Conservation (phyloP, 2,797 vertebrate species). For the Jordanella pulchra region DNA sequence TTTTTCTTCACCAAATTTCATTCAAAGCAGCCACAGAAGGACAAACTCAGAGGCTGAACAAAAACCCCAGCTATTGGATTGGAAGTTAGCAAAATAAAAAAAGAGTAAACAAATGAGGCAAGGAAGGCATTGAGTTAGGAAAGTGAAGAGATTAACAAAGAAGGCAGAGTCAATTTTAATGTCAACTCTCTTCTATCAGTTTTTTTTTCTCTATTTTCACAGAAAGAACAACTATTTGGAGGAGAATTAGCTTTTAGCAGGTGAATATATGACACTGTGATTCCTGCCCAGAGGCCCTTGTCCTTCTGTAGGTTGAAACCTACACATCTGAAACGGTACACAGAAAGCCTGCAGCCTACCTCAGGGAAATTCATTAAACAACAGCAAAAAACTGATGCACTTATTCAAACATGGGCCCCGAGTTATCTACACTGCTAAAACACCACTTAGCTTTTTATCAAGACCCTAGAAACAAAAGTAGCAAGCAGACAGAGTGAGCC, state of each 20-base stretch:
- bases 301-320: constrained; percentile 14
- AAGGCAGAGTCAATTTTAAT: background rate
- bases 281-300: constrained; percentile 4
- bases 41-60: constrained; percentile 41
- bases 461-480: constrained; percentile 1
- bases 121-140: constrained; percentile 44
- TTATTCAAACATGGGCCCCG: background rate
- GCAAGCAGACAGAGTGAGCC: background rate
- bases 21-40: constrained; percentile 61
- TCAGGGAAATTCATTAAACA: constrained; percentile 8
- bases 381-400: background rate
- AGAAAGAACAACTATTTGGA: background rate
- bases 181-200: background rate
- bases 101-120: constrained; percentile 40
- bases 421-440: constrained; percentile 2
- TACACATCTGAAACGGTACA: background rate
- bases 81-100: constrained; percentile 38
- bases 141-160: constrained; percentile 7
- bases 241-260: background rate
- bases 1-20: constrained; percentile 57
- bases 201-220: background rate
- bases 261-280: background rate
- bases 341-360: constrained; percentile 7
- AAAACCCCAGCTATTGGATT: constrained; percentile 44
- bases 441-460: background rate